Percentiles rank a stretch among this genome's conserved stretches.
Evolutionary conservation across 2,113 vertebrate genomes (phyloP).

Genomic region (Sclerurus mexicanus): DNA sequence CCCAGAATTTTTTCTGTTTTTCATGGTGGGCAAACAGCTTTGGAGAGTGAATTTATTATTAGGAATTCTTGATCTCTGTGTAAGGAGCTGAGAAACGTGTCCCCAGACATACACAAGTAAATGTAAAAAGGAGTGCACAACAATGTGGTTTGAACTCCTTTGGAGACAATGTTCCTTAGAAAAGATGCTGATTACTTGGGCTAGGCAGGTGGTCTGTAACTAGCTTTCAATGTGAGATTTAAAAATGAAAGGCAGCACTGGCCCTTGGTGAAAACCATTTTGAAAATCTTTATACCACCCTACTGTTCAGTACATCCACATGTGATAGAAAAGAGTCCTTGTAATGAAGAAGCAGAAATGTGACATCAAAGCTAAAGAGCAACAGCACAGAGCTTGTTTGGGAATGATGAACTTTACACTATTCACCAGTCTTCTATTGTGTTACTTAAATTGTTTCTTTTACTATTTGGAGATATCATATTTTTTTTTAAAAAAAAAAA

Average conservation of each 20-base stretch:
- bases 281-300: background rate
- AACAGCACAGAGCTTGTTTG: background rate
- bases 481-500: background rate
- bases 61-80: background rate
- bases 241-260: conserved; percentile 16
- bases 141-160: background rate
- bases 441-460: conserved; percentile 13
- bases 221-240: background rate
- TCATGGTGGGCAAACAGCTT: background rate
- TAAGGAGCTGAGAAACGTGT: background rate
- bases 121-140: background rate
- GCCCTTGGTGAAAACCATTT: background rate
- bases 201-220: background rate
- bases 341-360: conserved; percentile 17
- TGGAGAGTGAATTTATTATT: background rate
- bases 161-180: background rate
- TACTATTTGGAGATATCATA: background rate
- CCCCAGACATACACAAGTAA: background rate
- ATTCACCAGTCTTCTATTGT: background rate
- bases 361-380: conserved; percentile 21
- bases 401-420: background rate
- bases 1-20: background rate
- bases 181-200: conserved; percentile 25
- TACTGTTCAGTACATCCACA: background rate
- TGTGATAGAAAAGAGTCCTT: background rate